These are phyloP conservation scores for Anableps anableps DNA, from an alignment of 2,797 vertebrate genomes.

Conservation along the genomic window DNA sequence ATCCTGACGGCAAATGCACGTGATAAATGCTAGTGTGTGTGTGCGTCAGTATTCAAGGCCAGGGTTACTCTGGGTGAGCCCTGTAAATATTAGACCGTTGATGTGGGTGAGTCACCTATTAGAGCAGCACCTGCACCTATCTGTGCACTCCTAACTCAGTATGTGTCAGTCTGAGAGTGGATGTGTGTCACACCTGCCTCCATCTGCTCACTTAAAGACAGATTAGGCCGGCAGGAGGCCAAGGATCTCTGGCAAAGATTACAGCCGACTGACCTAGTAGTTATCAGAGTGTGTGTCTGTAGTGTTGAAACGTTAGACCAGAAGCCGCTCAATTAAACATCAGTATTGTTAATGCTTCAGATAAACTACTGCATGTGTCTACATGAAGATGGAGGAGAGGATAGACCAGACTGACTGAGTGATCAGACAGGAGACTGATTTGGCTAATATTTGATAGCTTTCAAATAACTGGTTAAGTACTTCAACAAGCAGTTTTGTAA, in stretches of 20 bases:
- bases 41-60: slow-evolving; percentile 13
- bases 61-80: slow-evolving; percentile 43
- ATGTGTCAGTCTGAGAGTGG: slow-evolving; percentile 24
- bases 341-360: background rate
- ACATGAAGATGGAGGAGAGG: background rate
- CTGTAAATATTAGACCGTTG: slow-evolving; percentile 45
- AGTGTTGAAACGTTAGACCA: background rate
- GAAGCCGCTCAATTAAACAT: background rate
- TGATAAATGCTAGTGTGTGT: slow-evolving; percentile 16
- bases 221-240: slow-evolving; percentile 66
- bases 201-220: slow-evolving; percentile 61
- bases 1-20: slow-evolving; percentile 40
- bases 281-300: slow-evolving; percentile 33
- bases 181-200: slow-evolving; percentile 67
- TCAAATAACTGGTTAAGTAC: background rate
- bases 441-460: background rate
- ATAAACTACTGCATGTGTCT: background rate
- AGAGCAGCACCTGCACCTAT: slow-evolving; percentile 31
- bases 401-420: background rate
- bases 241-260: slow-evolving; percentile 56
- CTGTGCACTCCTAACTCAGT: slow-evolving; percentile 10
- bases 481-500: background rate
- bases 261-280: slow-evolving; percentile 62
- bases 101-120: slow-evolving; percentile 24
- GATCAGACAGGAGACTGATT: background rate